Conservation (phyloP, 2,797 vertebrate species). For the Pseudotriccus pelzelni region DNA sequence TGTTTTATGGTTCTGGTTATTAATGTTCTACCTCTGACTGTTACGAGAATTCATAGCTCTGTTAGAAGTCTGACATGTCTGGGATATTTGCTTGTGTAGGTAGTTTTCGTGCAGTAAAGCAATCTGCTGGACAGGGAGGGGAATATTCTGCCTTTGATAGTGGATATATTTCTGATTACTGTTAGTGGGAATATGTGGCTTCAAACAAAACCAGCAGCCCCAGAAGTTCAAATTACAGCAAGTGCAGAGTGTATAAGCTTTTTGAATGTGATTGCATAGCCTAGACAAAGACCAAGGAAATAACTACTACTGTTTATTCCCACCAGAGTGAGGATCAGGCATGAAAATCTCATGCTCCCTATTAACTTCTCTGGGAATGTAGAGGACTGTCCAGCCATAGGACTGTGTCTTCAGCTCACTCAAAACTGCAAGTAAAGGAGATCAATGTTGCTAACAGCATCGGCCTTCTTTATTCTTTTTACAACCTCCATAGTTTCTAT, state of each 20-base stretch:
- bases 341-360: neutral
- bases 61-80: conserved; percentile 45
- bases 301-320: neutral
- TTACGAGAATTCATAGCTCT: conserved; percentile 38
- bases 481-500: neutral
- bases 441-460: neutral
- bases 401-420: neutral
- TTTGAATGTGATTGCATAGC: neutral
- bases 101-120: conserved; percentile 41
- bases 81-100: conserved; percentile 35
- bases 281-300: neutral
- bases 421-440: neutral
- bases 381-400: neutral
- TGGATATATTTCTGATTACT: neutral
- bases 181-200: conserved; percentile 7
- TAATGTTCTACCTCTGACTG: conserved; percentile 40
- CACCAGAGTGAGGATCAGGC: too few species aligned
- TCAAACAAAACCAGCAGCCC: neutral
- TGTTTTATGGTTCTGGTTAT: conserved; percentile 59
- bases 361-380: neutral
- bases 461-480: neutral
- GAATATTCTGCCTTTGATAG: neutral
- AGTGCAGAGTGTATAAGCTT: neutral
- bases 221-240: neutral
- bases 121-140: conserved; percentile 18